phyloP scores from a whole-genome alignment of 2,797 vertebrate genomes.

The Adrianichthys oophorus region DNA sequence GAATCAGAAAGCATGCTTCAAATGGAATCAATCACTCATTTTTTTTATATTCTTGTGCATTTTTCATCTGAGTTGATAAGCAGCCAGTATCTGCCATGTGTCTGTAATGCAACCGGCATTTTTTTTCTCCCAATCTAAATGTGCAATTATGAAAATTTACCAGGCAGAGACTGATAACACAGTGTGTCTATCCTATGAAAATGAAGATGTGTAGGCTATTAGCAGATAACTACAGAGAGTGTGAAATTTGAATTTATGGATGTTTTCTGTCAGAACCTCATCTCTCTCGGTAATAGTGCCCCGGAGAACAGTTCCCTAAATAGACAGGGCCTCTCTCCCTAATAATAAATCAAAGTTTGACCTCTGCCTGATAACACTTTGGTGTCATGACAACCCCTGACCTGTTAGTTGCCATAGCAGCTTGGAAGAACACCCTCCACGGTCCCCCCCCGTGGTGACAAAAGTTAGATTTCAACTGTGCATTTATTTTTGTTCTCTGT shows the following conservation, averaged over 20 bases:
- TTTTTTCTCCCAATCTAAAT: conserved; percentile 9
- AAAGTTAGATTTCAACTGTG: conserved; percentile 85
- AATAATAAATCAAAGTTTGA: conserved; percentile 60
- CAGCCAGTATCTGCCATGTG: not conserved
- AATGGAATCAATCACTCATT: not conserved
- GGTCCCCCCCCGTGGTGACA: conserved; percentile 32
- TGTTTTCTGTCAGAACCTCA: conserved; percentile 44
- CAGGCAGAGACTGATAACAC: conserved; percentile 30
- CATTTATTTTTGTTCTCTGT: conserved; percentile 85
- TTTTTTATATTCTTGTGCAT: not conserved
- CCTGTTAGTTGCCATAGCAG: conserved; percentile 58
- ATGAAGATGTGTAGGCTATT: conserved; percentile 52
- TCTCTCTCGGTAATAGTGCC: conserved; percentile 55
- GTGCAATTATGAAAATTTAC: conserved; percentile 28
- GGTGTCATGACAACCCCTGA: conserved; percentile 61
- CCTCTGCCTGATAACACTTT: conserved; percentile 40
- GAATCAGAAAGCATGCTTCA: not conserved
- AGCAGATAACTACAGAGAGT: conserved; percentile 34
- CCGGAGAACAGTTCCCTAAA: conserved; percentile 52
- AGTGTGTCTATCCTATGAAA: conserved; percentile 32
- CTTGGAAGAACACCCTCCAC: conserved; percentile 44
- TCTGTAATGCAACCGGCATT: conserved; percentile 1
- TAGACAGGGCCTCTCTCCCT: conserved; percentile 40
- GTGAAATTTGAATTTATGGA: conserved; percentile 48
- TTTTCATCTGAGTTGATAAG: conserved; percentile 16